Evolutionary conservation across 1,140 invertebrate species (phyloP).

Genomic region (Diorhabda sublineata): DNA sequence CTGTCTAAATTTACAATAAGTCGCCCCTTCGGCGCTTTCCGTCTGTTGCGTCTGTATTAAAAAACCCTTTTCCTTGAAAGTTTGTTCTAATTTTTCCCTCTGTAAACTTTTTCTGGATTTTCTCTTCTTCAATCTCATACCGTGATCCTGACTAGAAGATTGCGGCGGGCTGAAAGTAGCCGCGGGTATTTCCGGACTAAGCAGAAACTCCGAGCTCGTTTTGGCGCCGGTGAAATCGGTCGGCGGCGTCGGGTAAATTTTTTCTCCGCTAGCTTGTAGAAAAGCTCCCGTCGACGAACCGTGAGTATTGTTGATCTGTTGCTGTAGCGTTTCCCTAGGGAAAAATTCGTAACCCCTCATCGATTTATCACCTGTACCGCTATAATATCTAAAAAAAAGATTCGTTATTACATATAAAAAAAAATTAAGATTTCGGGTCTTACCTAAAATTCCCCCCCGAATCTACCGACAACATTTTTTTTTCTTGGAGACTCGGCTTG

Average conservation of each 20-base stretch:
- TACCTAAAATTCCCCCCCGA: constrained; percentile 80
- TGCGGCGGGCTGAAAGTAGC: constrained; percentile 33
- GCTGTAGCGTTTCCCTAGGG: constrained; percentile 64
- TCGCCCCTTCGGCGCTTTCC: constrained; percentile 85
- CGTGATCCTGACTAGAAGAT: constrained; percentile 31
- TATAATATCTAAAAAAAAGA: constrained; percentile 60
- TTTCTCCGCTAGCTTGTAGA: constrained; percentile 52
- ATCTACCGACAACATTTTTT: constrained; percentile 85
- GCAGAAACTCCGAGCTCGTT: constrained; percentile 44
- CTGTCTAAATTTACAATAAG: constrained; percentile 90
- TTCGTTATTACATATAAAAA: not conserved
- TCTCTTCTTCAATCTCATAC: constrained; percentile 55
- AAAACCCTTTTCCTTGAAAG: constrained; percentile 88
- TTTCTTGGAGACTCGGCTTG: constrained; percentile 80
- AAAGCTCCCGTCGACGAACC: constrained; percentile 51
- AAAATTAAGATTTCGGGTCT: not conserved
- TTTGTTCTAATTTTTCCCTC: constrained; percentile 83
- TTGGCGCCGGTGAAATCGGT: constrained; percentile 33
- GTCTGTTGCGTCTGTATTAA: constrained; percentile 89
- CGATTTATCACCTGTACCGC: constrained; percentile 68
- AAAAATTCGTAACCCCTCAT: constrained; percentile 74
- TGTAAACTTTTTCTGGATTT: constrained; percentile 78
- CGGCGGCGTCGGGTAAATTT: constrained; percentile 46
- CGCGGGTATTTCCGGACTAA: constrained; percentile 47
- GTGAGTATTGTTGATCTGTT: constrained; percentile 48